Base-by-base conservation (phyloP, 2,113 vertebrate species). In the Condylura cristata region DNA sequence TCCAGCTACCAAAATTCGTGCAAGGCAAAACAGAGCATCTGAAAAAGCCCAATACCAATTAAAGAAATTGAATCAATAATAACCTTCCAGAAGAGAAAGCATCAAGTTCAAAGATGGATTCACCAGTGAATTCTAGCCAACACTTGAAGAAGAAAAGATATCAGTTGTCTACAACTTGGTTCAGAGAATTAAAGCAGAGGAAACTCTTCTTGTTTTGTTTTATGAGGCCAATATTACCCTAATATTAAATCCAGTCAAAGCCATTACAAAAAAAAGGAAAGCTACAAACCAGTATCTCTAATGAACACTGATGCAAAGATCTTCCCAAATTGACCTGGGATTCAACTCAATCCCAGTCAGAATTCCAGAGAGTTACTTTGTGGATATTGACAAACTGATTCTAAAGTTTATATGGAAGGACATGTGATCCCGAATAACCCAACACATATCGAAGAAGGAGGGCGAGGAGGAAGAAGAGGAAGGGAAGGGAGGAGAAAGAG, bases 191-290 rank as follows among this genome's bases (percentile, higher is more conserved):
- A 32, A 92, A 88, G 37, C 41, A 87, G 18, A 86, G 12, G 20
- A 84, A 84, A 86, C 26, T 71, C 26, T 76, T 68, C 32, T 41
- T 88, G 88, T 75, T 2, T 66, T 81, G 72, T 65, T 63, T 66
- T 75, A 44, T 71, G 46, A 94, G 13, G 53, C 34, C 46, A 90
- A 2, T 8, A 75, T 81, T 85, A 83, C 7, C 4, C 6, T 90
- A 75, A 70, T 90, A 76, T 83, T 80, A 92, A 94, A 79, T 46
- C n/a, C n/a, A 86, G 12, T 58, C 24, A 89, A 85, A 89, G 30
- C 63, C 17, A 93, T 84, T 72, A 53, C 32, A 79, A 80, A 51
- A 80, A 51, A 92, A 95, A 53, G 32, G 26, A 90, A 96, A 76
- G 51, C 46, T 22, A 81, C 4, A 90, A 34, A 58, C 20, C 7